Evolutionary conservation across 2,888 invertebrate genomes (phyloP), one percentile per base, ranked within the genome.

Genomic region (Calliopum simillimum): DNA sequence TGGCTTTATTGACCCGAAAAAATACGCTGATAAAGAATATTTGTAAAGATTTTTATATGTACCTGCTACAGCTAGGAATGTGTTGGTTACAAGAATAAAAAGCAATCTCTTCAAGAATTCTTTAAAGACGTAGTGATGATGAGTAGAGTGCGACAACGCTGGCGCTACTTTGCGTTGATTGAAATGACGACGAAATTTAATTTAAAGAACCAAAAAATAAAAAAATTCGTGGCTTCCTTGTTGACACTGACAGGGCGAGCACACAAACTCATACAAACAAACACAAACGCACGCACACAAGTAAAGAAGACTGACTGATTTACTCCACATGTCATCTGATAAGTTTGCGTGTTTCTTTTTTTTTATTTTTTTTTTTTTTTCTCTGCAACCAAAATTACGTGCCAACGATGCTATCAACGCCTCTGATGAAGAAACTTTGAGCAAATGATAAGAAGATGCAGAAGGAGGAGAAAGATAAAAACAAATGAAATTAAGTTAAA

Each of bases 141-240:
- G 46, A 33, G 8, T 2, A 8, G 33, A 33, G 33, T 8, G 33
- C 33, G 33, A 21, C 12, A 61, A 19, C 61, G 21, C n/a, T 63
- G 51, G 21, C 16, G 13, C 8, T 14, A 43, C 23, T 5, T 33
- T n/a, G 14, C 53, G 55, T 62, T 68, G 68, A 68, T 68, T 68
- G 68, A 58, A 33, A 68, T 51, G 53, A 46, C 53, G 53, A 68
- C 53, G 53, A 68, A 68, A 68, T 68, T 68, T 68, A 51, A 62
- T 68, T 68, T 68, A 8, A 62, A 62, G 23, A 61, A 47, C 19
- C 41, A 21, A 49, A 49, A 41, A 25, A 51, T 58, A 67, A 49
- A 67, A n/a, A 67, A 67, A 49, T 41, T 8, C 41, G 33, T 56
- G 33, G 33, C 33, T 33, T 33, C 8, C 33, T 33, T 33, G 33